Conservation (phyloP, 2,113 vertebrate genomes). For the Pterocles orientalis region DNA sequence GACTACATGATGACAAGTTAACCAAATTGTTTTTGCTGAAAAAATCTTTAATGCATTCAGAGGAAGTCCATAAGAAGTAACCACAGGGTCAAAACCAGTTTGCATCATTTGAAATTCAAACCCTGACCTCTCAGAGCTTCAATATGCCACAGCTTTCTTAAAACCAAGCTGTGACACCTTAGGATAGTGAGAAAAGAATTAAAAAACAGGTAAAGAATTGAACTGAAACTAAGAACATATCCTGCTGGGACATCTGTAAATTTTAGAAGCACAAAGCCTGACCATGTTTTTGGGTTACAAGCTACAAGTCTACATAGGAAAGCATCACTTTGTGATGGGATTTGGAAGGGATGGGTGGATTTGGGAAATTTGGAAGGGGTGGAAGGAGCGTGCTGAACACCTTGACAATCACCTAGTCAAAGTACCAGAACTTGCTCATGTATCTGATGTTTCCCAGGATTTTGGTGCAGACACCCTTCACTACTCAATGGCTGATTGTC, state of each 20-base stretch:
- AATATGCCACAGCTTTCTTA: not conserved
- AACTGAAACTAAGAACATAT: not conserved
- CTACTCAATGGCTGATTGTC: not conserved
- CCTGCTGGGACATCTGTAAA: not conserved
- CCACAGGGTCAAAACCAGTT: not conserved
- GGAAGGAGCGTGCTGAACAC: not conserved
- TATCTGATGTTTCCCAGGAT: not conserved
- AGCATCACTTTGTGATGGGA: not conserved
- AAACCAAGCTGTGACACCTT: not conserved
- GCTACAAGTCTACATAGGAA: not conserved
- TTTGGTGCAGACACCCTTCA: not conserved
- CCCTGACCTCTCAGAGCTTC: not conserved
- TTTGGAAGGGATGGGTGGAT: not conserved
- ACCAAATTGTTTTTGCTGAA: not conserved
- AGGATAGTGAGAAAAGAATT: not conserved
- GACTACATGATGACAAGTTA: not conserved
- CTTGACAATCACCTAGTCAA: not conserved
- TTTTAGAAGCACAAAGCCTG: not conserved
- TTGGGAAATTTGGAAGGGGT: not conserved
- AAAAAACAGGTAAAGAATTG: not conserved
- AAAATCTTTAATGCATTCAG: rapidly evolving
- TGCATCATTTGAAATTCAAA: not conserved
- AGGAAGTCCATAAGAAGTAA: not conserved
- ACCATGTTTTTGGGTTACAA: not conserved
- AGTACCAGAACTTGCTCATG: not conserved